Evolutionary conservation across 2,888 invertebrate species (phyloP).

Genomic region (Actias luna): DNA sequence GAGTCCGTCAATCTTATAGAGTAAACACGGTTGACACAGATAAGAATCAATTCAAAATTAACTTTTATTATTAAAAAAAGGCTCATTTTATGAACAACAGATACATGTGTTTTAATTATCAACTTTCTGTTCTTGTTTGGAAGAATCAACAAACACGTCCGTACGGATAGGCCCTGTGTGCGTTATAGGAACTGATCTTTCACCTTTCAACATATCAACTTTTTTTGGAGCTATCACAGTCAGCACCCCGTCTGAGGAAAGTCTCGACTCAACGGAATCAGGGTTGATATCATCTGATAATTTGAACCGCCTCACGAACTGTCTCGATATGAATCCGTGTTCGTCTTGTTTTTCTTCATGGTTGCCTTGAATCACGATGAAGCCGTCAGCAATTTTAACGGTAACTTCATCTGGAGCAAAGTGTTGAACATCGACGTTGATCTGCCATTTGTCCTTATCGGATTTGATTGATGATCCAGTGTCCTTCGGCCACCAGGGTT

Average conservation of each 20-base stretch:
- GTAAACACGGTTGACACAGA: no score
- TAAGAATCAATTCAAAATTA: no score
- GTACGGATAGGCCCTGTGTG: slow-evolving; percentile 81
- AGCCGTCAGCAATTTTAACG: slow-evolving; percentile 87
- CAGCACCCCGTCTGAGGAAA: slow-evolving; percentile 90
- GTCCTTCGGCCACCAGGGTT: slow-evolving; percentile 65
- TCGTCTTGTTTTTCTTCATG: slow-evolving; percentile 90
- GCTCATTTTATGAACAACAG: no score
- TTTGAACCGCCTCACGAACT: slow-evolving; percentile 85
- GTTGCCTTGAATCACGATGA: slow-evolving; percentile 87
- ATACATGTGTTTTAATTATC: slow-evolving; percentile 20
- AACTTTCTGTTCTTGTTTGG: slow-evolving; percentile 24
- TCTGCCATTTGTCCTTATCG: slow-evolving; percentile 83
- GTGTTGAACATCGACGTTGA: slow-evolving; percentile 88
- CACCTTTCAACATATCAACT: slow-evolving; percentile 54
- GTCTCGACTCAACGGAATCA: slow-evolving; percentile 85
- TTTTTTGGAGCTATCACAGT: slow-evolving; percentile 84
- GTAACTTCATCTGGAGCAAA: slow-evolving; percentile 89
- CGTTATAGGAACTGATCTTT: slow-evolving; percentile 80
- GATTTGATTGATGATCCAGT: slow-evolving; percentile 74
- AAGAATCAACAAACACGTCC: slow-evolving; percentile 38
- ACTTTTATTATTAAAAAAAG: no score
- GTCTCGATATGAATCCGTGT: slow-evolving; percentile 87
- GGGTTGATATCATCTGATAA: slow-evolving; percentile 87
- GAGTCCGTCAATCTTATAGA: no score